Conservation (phyloP, 2,113 vertebrate species). For the Rallus limicola region DNA sequence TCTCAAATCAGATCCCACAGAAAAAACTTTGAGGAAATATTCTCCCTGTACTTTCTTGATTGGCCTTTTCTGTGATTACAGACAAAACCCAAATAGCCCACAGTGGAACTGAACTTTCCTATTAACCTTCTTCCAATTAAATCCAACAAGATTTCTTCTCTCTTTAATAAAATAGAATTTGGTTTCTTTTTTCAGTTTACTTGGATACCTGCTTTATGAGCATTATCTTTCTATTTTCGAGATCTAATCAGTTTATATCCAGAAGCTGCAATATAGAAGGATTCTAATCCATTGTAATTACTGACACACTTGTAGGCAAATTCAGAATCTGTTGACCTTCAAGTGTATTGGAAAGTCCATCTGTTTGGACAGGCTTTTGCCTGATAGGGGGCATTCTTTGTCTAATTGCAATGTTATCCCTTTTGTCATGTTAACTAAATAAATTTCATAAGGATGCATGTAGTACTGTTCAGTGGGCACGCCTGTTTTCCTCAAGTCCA, state of each 20-base stretch:
- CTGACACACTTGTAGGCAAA: neutral
- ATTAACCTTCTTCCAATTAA: neutral
- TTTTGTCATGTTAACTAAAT: neutral
- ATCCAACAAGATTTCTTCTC: neutral
- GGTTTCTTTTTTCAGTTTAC: neutral
- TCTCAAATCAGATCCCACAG: neutral
- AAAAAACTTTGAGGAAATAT: neutral
- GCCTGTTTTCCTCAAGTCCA: neutral
- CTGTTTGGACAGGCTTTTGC: slow-evolving; percentile 41
- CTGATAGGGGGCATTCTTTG: neutral
- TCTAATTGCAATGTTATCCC: neutral
- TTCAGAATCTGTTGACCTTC: slow-evolving; percentile 26
- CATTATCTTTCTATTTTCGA: neutral
- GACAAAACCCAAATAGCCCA: neutral
- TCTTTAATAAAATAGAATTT: neutral
- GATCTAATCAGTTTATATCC: neutral
- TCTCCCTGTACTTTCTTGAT: neutral
- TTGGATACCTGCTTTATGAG: neutral
- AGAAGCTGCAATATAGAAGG: neutral
- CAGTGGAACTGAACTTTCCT: neutral
- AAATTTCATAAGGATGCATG: neutral
- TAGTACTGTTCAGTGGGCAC: neutral
- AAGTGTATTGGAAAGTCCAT: neutral
- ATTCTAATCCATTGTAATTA: neutral
- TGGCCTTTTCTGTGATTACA: neutral